Conservation (phyloP, 2,888 invertebrate species). For the Drosophila formosana region DNA sequence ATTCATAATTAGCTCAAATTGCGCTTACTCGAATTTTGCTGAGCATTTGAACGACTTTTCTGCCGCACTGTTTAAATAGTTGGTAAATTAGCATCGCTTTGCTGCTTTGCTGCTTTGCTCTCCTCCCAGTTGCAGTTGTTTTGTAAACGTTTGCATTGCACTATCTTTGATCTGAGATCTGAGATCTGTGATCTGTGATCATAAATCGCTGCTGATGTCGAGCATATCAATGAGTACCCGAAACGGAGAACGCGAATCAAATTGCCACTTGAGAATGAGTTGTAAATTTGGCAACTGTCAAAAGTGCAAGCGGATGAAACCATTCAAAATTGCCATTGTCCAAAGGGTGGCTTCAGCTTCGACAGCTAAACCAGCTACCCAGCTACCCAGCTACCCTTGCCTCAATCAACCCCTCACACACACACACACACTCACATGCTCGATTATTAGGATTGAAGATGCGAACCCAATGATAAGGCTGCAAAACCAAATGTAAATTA, state of each 20-base stretch:
- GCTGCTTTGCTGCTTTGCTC: neutral
- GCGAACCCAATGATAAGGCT: slow-evolving; percentile 51
- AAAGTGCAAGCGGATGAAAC: slow-evolving; percentile 33
- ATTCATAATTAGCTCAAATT: neutral
- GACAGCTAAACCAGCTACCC: too few species aligned
- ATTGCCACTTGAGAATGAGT: slow-evolving; percentile 44
- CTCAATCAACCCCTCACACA: slow-evolving; percentile 33
- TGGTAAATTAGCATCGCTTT: neutral
- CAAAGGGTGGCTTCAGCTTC: slow-evolving; percentile 43
- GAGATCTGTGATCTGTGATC: neutral
- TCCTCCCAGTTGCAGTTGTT: neutral
- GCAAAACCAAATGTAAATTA: slow-evolving; percentile 67
- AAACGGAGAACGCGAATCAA: slow-evolving; percentile 34
- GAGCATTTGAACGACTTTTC: neutral
- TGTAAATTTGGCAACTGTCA: slow-evolving; percentile 42
- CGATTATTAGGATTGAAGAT: slow-evolving; percentile 42
- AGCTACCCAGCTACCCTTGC: slow-evolving; percentile 31
- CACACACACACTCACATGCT: neutral
- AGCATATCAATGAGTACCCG: slow-evolving; percentile 20
- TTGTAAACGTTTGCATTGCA: slow-evolving; percentile 2
- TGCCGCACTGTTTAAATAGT: neutral
- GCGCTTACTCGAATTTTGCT: neutral
- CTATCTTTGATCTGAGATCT: slow-evolving; percentile 9
- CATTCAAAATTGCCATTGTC: slow-evolving; percentile 36
- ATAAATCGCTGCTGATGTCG: neutral